Evolutionary conservation across 2,113 vertebrate genomes (phyloP).

Genomic region (Pedetes capensis): DNA sequence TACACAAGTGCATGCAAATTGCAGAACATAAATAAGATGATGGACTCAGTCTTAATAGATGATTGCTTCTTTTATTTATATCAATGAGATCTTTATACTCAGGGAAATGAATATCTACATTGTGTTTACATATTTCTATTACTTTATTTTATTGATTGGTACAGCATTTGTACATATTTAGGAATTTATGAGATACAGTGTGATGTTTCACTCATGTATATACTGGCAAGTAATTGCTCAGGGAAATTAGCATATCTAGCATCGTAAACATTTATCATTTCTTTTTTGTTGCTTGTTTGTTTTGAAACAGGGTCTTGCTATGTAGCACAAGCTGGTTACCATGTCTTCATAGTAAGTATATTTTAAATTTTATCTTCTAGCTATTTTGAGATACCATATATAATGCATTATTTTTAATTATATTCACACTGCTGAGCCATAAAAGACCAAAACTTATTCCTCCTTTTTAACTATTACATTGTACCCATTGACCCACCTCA

Average conservation of each 20-base stretch:
- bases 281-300: neutral
- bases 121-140: neutral
- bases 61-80: neutral
- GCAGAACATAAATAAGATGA: neutral
- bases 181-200: neutral
- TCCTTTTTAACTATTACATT: neutral
- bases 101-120: fast-evolving
- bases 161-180: neutral
- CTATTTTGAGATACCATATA: neutral
- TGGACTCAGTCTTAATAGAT: neutral
- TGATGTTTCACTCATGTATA: neutral
- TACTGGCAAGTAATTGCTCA: neutral
- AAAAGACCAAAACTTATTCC: neutral
- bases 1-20: neutral
- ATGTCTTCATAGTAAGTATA: neutral
- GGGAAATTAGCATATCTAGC: neutral
- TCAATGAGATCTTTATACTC: neutral
- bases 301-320: too few species aligned
- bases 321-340: too few species aligned
- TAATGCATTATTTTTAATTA: neutral
- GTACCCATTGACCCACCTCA: neutral
- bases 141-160: neutral
- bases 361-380: neutral
- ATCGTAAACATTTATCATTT: neutral
- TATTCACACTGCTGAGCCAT: neutral